Conservation (phyloP, 2,113 vertebrate genomes). For the Zeus faber region DNA sequence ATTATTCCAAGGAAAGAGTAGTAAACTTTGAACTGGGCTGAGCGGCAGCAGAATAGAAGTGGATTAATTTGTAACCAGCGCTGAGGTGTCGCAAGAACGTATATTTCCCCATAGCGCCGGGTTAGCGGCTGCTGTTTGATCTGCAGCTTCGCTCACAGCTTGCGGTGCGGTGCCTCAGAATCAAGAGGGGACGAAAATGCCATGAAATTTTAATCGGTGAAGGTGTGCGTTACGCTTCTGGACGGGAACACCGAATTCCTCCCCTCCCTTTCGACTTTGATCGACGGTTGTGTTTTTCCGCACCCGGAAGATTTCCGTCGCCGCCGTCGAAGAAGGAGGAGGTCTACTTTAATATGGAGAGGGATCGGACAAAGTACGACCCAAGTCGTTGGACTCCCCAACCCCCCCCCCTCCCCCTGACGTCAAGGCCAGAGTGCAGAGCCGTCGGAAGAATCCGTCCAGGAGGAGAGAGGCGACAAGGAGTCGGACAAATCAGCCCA, state of each 20-base stretch:
- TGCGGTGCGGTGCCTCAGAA: not conserved
- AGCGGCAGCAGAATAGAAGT: constrained; percentile 33
- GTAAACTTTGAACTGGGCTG: constrained; percentile 61
- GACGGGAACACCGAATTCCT: not conserved
- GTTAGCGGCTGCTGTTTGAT: constrained; percentile 1
- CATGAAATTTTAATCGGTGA: not conserved
- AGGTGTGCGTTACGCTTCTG: not conserved
- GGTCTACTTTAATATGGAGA: not conserved
- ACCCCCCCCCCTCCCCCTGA: not conserved
- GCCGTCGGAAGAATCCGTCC: not conserved
- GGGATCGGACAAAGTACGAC: not conserved
- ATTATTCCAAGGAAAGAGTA: constrained; percentile 52
- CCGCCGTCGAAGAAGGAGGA: no score
- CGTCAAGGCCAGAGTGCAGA: not conserved
- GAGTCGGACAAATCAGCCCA: not conserved
- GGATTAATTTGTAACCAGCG: constrained; percentile 68
- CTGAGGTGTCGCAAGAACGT: constrained; percentile 43
- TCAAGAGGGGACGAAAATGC: not conserved
- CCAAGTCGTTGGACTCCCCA: not conserved
- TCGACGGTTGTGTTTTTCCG: no score
- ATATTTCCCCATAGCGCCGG: constrained; percentile 18
- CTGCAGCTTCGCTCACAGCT: not conserved
- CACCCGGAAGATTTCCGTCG: no score
- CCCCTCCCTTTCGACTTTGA: no score
- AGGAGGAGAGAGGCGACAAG: not conserved